Evolutionary conservation across 2,113 vertebrate genomes (phyloP).

Genomic region (Felis catus): DNA sequence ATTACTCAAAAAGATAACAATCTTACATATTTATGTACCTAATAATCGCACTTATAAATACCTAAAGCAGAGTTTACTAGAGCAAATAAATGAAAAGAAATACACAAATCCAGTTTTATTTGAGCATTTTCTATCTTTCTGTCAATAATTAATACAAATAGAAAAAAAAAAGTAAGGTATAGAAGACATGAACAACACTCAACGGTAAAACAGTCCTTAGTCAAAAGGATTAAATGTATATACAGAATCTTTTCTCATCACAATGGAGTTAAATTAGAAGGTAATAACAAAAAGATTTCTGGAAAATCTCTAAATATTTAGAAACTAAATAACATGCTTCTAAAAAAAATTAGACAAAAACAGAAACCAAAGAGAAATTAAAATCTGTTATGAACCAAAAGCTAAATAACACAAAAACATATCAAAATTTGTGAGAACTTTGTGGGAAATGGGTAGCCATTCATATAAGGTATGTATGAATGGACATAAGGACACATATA

Average conservation of each 20-base stretch:
- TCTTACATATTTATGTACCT: background rate
- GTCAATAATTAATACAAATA: background rate
- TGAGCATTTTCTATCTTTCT: background rate
- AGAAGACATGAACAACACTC: background rate
- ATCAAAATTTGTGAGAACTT: background rate
- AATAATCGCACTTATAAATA: background rate
- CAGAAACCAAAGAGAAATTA: background rate
- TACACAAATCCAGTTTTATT: background rate
- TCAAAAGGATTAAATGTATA: background rate
- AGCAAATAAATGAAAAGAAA: background rate
- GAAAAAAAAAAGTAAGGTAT: background rate
- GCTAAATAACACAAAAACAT: background rate
- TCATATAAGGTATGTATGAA: background rate
- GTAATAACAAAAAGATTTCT: background rate
- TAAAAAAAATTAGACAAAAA: background rate
- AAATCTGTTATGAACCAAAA: background rate
- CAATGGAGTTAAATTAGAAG: background rate
- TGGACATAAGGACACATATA: background rate
- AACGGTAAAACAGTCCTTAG: background rate
- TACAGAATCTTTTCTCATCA: background rate
- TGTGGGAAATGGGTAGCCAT: background rate
- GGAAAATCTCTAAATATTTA: background rate
- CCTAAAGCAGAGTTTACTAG: background rate
- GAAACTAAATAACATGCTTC: background rate
- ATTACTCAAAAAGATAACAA: background rate